phyloP scores from a whole-genome alignment of 1,140 invertebrate species.

The Potamilus streckersoni region DNA sequence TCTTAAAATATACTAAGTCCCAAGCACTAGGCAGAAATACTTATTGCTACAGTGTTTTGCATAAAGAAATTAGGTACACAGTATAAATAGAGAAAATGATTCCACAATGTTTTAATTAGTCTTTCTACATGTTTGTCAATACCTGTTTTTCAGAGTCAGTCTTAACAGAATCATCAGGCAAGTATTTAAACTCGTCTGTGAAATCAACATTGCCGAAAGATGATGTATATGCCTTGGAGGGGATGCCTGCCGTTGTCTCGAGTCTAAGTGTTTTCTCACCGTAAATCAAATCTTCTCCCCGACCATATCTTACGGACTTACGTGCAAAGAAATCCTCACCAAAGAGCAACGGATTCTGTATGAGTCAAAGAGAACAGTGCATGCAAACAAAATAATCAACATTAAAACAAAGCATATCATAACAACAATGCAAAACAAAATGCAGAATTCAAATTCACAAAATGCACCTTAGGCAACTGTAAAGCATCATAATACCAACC shows the following conservation, averaged over 20 bases:
- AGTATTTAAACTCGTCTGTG: constrained; percentile 47
- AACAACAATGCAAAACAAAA: constrained; percentile 2
- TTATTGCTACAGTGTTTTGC: too few species aligned
- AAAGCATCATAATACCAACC: too few species aligned
- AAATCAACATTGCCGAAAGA: constrained; percentile 39
- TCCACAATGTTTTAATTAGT: too few species aligned
- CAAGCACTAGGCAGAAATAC: too few species aligned
- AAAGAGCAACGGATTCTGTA: constrained; percentile 34
- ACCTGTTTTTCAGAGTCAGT: not conserved
- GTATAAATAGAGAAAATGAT: too few species aligned
- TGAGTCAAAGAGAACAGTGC: constrained; percentile 25
- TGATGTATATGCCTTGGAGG: constrained; percentile 28
- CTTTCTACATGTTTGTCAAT: too few species aligned
- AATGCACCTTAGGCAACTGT: not conserved
- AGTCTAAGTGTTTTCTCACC: constrained; percentile 18
- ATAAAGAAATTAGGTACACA: too few species aligned
- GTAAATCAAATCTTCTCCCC: constrained; percentile 31
- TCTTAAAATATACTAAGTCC: too few species aligned
- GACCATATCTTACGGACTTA: constrained; percentile 49
- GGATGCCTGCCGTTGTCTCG: constrained; percentile 19
- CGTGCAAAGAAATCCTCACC: constrained; percentile 54
- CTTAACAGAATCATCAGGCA: constrained; percentile 52
- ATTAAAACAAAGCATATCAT: constrained; percentile 2
- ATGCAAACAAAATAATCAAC: constrained; percentile 17
- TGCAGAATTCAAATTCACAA: constrained; percentile 1